Conservation (phyloP, 2,888 invertebrate species). For the Drosophila maculinotata region DNA sequence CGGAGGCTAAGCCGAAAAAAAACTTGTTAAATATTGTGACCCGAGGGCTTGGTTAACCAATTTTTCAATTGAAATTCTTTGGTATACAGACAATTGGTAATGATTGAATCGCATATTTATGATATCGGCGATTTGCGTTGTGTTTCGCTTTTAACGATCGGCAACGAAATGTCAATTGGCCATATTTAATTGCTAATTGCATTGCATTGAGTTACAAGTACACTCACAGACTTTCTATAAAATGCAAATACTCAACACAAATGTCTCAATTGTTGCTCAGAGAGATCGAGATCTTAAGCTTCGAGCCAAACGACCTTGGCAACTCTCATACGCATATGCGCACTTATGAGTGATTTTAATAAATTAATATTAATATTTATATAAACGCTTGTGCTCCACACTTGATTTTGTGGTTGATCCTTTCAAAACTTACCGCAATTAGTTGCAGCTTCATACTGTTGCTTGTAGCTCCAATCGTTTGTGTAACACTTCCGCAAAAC, state of each 20-base stretch:
- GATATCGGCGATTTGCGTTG: conserved; percentile 36
- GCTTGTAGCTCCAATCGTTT: conserved; percentile 21
- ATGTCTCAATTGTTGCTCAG: conserved; percentile 34
- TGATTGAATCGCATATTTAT: conserved; percentile 69
- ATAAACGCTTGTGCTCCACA: conserved; percentile 1
- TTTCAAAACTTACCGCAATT: conserved; percentile 70
- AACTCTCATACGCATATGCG: conserved; percentile 25
- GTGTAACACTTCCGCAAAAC: conserved; percentile 57
- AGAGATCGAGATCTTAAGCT: conserved; percentile 51
- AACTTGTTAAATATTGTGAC: conserved; percentile 62
- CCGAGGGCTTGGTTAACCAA: conserved; percentile 72
- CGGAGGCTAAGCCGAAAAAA: conserved; percentile 51
- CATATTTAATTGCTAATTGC: conserved; percentile 66
- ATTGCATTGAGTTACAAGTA: conserved; percentile 50
- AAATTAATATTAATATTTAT: conserved; percentile 2
- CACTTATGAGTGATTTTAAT: conserved; percentile 20
- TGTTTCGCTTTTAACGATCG: conserved; percentile 29
- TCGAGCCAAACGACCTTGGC: conserved; percentile 66
- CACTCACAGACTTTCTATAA: conserved; percentile 66
- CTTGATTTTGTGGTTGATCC: conserved; percentile 23
- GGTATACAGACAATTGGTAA: conserved; percentile 54
- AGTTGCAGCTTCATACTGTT: conserved; percentile 67
- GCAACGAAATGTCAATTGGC: conserved; percentile 64
- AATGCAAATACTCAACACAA: conserved; percentile 65
- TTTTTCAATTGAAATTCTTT: conserved; percentile 66